Percentiles rank a stretch among this genome's conserved stretches.
Evolutionary conservation across 2,113 vertebrate species (phyloP).

Genomic region (Tricholaema leucomelas): DNA sequence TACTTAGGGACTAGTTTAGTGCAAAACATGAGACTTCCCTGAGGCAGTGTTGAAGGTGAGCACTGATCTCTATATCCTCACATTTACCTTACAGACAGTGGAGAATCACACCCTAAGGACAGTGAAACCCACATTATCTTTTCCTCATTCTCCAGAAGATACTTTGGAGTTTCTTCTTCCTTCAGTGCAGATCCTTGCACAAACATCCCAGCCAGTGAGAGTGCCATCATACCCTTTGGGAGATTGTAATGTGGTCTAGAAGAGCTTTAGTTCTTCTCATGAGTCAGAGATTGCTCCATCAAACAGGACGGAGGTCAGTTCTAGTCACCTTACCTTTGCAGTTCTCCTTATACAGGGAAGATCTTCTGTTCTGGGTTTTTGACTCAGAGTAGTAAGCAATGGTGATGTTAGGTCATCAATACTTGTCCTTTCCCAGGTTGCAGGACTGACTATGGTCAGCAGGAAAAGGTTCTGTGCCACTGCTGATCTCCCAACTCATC

Average conservation of each 20-base stretch:
- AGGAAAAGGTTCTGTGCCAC: accelerated
- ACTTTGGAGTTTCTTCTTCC: background rate
- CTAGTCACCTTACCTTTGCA: background rate
- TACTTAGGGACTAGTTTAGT: background rate
- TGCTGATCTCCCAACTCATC: background rate
- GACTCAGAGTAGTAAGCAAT: background rate
- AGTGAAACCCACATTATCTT: background rate
- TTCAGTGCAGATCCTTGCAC: background rate
- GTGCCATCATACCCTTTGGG: accelerated
- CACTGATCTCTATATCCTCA: background rate
- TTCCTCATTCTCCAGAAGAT: background rate
- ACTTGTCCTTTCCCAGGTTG: background rate
- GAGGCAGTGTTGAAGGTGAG: background rate
- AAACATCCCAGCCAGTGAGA: accelerated
- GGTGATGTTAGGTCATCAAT: background rate
- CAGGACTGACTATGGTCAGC: background rate
- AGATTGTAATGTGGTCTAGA: background rate
- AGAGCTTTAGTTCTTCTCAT: background rate
- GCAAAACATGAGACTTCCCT: background rate
- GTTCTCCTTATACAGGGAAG: background rate
- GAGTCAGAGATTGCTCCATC: accelerated
- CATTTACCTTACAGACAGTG: background rate
- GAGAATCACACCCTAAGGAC: background rate
- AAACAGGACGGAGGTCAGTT: accelerated
- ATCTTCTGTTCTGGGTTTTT: background rate